phyloP scores from a whole-genome alignment of 1,140 invertebrate species.

The Hestina assimilis region DNA sequence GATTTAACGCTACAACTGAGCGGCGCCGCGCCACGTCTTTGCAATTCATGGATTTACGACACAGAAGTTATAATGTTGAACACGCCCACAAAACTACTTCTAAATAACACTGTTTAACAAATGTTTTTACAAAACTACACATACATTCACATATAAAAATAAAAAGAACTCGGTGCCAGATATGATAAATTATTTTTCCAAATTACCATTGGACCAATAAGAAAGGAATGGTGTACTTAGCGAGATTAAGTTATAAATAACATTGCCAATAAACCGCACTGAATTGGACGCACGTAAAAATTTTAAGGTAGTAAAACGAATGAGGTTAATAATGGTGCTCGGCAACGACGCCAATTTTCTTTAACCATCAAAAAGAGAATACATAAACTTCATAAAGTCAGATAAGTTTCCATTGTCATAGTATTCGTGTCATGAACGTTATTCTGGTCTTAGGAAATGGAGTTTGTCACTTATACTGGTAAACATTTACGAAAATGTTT shows the following conservation, averaged over 20 bases:
- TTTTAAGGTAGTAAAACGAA: slow-evolving; percentile 45
- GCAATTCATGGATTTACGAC: slow-evolving; percentile 50
- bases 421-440: slow-evolving; percentile 51
- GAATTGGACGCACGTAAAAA: slow-evolving; percentile 35
- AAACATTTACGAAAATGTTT: slow-evolving; percentile 45
- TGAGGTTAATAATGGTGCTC: slow-evolving; percentile 43
- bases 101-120: slow-evolving; percentile 46
- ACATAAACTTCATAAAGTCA: slow-evolving; percentile 28
- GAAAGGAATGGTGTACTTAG: slow-evolving; percentile 3
- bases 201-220: slow-evolving; percentile 21
- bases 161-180: slow-evolving; percentile 10
- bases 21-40: slow-evolving; percentile 40
- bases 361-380: slow-evolving; percentile 45
- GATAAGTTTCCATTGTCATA: slow-evolving; percentile 51
- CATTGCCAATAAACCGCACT: slow-evolving; percentile 22
- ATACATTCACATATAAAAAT: slow-evolving; percentile 28
- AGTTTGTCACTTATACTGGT: slow-evolving; percentile 51
- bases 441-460: slow-evolving; percentile 26
- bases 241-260: slow-evolving; percentile 37
- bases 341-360: slow-evolving; percentile 50
- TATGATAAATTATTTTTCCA: background rate
- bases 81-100: slow-evolving; percentile 49
- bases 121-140: slow-evolving; percentile 34
- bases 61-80: slow-evolving; percentile 40
- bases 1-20: slow-evolving; percentile 43